Conservation (phyloP, 2,888 invertebrate genomes). For the Andrena bicolor region DNA sequence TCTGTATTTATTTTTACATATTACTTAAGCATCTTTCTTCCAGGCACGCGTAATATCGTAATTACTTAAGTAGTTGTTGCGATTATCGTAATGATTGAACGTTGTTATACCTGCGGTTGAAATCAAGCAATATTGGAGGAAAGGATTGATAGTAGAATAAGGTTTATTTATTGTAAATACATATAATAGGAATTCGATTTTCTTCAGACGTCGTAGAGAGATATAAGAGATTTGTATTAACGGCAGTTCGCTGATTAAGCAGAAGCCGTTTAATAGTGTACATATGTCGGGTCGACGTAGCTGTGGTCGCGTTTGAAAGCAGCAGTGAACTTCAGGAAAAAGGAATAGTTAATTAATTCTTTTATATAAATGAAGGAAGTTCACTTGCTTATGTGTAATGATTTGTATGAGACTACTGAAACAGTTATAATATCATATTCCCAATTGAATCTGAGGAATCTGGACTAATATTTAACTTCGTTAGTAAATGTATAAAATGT, state of each 20-base stretch:
- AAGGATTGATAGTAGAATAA: background rate
- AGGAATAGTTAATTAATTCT: background rate
- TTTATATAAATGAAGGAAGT: background rate
- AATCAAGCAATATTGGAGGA: background rate
- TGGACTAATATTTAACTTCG: background rate
- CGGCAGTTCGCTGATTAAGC: background rate
- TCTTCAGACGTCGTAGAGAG: background rate
- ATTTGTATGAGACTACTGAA: background rate
- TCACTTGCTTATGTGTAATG: background rate
- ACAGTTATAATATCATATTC: background rate
- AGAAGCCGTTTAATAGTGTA: background rate
- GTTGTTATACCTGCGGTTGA: background rate
- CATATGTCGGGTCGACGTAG: background rate
- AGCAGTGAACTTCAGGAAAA: background rate
- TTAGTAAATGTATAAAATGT: background rate
- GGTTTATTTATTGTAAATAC: constrained; percentile 48
- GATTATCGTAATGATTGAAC: background rate
- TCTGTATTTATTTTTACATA: constrained; percentile 43
- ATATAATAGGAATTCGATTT: background rate
- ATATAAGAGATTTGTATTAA: background rate
- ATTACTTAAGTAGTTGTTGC: background rate
- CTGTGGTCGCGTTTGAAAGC: background rate
- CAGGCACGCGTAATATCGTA: background rate
- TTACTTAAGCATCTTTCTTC: constrained; percentile 8
- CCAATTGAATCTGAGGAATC: background rate